Evolutionary conservation across 2,888 invertebrate genomes (phyloP), one percentile per base, ranked within the genome.

Genomic region (Dorcus parallelipipedus): DNA sequence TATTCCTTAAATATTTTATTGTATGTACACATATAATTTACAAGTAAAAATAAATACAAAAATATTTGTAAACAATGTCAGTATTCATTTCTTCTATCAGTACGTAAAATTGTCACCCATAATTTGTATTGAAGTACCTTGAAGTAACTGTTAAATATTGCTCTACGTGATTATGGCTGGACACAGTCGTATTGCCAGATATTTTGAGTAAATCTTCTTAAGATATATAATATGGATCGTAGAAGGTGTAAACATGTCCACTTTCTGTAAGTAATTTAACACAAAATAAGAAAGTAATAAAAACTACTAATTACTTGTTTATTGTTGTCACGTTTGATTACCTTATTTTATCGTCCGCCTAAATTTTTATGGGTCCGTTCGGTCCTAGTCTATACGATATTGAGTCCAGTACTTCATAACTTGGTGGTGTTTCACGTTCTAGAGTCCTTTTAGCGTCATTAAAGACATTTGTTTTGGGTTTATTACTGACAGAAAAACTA

Each of bases 351-450:
- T 33, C 60, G 72, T 73, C 72, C 72, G 72, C 73, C 73, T 69
- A 69, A 55, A 67, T 53, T 66, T 64, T 73, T 65, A 72, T 69
- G 49, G 73, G 73, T 69, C 74, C 73, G 55, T 72, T 64, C 8
- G 74, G 73, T 62, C 74, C 72, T 39, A 76, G 64, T 67, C 76
- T 67, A 53, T 70, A 75, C n/a, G 71, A 61, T 26, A 75, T 56
- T 8, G 76, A 75, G 62, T 69, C 72, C 54, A 74, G 66, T 49
- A 74, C 51, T 42, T 73, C 69, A 43, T 60, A 60, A 41, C 61
- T 62, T 10, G 59, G 54, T 6, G 26, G 26, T 33, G 26, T 33
- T 33, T 33, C 26, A 33, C 26, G 26, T 33, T 33, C 26, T 33
- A 33, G 26, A 33, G 26, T 33, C 26, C 26, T 33, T 7, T 5